phyloP scores from a whole-genome alignment of 2,888 invertebrate species.

The Gymnoscelis rufifasciata region DNA sequence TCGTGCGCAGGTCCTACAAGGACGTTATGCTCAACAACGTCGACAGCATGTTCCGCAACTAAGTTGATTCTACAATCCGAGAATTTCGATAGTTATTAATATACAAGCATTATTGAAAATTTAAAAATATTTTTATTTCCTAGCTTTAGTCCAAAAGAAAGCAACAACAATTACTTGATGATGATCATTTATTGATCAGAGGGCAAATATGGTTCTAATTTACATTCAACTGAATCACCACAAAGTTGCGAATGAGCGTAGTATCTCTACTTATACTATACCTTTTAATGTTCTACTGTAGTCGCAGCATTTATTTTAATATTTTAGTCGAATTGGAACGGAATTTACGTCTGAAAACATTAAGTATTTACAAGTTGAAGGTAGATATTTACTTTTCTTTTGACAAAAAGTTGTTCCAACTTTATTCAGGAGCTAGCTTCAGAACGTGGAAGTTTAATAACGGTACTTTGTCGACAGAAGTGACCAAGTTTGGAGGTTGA shows the following conservation, averaged over 20 bases:
- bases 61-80: constrained; percentile 20
- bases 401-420: constrained; percentile 9
- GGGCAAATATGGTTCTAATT: too few species aligned
- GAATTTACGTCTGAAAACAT: constrained; percentile 1
- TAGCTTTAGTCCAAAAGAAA: not conserved
- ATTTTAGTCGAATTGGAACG: not conserved
- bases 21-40: constrained; percentile 63
- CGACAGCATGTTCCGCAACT: constrained; percentile 59
- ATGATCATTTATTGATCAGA: too few species aligned
- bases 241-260: too few species aligned
- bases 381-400: constrained; percentile 1
- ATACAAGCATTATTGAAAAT: constrained; percentile 22
- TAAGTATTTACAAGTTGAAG: not conserved
- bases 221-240: too few species aligned
- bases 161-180: too few species aligned
- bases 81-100: constrained; percentile 13
- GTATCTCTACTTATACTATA: too few species aligned
- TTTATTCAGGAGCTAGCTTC: constrained; percentile 11
- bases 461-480: constrained; percentile 16
- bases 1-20: constrained; percentile 57
- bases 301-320: not conserved
- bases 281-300: too few species aligned
- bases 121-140: constrained; percentile 10
- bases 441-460: constrained; percentile 17
- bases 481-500: constrained; percentile 22